Evolutionary conservation across 2,113 vertebrate genomes (phyloP), one percentile per base, ranked within the genome.

Genomic region (Oenanthe melanoleuca): DNA sequence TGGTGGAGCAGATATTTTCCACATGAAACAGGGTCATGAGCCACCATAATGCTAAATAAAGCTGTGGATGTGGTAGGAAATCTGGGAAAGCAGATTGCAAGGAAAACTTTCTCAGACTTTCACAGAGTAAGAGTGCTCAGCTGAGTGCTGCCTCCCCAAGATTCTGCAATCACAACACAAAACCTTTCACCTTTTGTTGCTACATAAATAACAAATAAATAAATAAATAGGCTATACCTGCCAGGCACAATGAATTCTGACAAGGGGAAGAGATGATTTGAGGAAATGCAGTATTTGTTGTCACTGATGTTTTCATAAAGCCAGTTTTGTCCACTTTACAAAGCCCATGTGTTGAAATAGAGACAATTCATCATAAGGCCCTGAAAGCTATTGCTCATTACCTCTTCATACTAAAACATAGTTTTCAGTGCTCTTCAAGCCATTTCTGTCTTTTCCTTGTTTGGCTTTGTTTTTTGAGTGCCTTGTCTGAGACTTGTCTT

Each of bases 351-450:
- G 64, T 86, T 91, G 80, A 94, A 93, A 89, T 44, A 56, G 47
- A 93, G 61, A 82, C 31, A 40, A 93, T 92, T 71, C 16, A 89
- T 66, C 67, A 74, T 69, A 90, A 95, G 83, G 72, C 38, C 34
- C 64, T 80, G 74, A 78, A 63, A 93, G 37, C 31, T 84, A 93
- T 91, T 96, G 94, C 88, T 96, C 91, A 83, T 90, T 93, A 86
- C 86, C 74, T 95, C 64, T 89, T 44, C 50, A 18, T 59, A 72
- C 49, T 70, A 87, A 95, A 95, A 74, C 45, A 93, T 50, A 88
- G 37, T 67, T 86, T 91, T 80, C 31, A 40, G 17, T 89, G 77
- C 45, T 93, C 53, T 38, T 88, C 70, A 81, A 77, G 50, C 37
- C 34, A 7, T 60, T 93, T 79, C 63, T 83, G 14, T 79, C 61